A percentile compares a stretch with the other conserved stretches of the same genome.
Evolutionary conservation across 2,113 vertebrate genomes (phyloP).

Genomic region (Phodopus roborovskii): DNA sequence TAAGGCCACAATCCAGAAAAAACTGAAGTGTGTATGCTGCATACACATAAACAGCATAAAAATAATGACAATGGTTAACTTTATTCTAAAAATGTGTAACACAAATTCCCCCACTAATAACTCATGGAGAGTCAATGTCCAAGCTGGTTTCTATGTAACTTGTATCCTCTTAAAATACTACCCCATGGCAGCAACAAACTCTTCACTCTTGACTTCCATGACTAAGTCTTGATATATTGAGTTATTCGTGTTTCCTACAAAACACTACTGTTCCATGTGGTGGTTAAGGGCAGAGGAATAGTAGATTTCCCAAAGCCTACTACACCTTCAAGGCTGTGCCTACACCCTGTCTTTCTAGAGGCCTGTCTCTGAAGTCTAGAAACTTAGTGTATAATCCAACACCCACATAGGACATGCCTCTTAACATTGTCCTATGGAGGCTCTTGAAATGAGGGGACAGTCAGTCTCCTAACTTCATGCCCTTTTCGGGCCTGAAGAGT

Average conservation of each 20-base stretch:
- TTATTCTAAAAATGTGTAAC: conserved; percentile 35
- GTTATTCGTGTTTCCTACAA: conserved; percentile 1
- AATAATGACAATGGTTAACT: conserved; percentile 22
- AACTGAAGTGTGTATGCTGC: neutral
- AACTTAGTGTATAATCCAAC: neutral
- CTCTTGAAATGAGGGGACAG: neutral
- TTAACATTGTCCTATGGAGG: neutral
- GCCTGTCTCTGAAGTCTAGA: neutral
- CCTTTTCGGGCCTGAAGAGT: neutral
- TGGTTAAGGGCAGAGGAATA: neutral
- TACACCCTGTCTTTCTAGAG: neutral
- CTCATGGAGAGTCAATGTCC: conserved; percentile 25
- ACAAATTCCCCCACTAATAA: conserved; percentile 47
- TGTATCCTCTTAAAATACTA: conserved; percentile 13
- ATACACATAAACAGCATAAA: neutral
- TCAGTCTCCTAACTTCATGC: neutral
- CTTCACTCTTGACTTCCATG: neutral
- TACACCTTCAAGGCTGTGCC: neutral
- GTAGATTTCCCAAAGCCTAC: neutral
- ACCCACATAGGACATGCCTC: neutral
- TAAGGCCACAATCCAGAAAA: neutral
- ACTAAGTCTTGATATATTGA: conserved; percentile 9
- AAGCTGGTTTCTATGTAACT: conserved; percentile 10
- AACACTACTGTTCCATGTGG: neutral
- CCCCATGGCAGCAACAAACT: neutral